Conservation (phyloP, 2,888 invertebrate species). For the Pollenia griseotomentosa region DNA sequence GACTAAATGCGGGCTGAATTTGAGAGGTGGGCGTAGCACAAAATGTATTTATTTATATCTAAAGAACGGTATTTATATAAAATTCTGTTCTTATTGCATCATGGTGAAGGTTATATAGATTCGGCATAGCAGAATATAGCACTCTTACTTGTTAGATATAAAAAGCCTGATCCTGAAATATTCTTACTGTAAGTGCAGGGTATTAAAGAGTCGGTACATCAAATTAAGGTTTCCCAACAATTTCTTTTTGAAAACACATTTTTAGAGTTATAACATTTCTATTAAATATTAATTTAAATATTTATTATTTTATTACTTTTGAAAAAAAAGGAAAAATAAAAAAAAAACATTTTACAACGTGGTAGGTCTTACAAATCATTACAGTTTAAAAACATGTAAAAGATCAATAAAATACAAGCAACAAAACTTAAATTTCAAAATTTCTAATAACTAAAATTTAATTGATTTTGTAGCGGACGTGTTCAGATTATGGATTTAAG, state of each 20-base stretch:
- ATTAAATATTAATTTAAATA: conserved; percentile 30
- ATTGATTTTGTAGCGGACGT: conserved; percentile 58
- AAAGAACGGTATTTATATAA: no score
- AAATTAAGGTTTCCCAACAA: neutral
- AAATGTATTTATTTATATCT: no score
- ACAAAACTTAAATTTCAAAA: conserved; percentile 17
- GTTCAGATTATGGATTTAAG: conserved; percentile 48
- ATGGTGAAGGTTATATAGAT: no score
- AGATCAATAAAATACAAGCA: conserved; percentile 60
- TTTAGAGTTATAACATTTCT: conserved; percentile 2
- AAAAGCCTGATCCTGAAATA: no score
- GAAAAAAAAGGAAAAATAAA: neutral
- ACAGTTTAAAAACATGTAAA: conserved; percentile 57
- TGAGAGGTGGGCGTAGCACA: no score
- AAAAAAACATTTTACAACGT: neutral
- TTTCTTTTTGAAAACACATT: neutral
- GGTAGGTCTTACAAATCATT: conserved; percentile 56
- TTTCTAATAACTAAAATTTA: conserved; percentile 51
- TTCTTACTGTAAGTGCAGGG: no score
- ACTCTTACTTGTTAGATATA: no score
- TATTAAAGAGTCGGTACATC: no score
- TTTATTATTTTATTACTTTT: conserved; percentile 21
- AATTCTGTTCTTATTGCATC: no score
- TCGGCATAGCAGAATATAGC: no score
- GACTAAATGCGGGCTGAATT: no score